Evolutionary conservation across 2,113 vertebrate species (phyloP), one percentile per base, ranked within the genome.

Genomic region (Oreochromis spilurus): DNA sequence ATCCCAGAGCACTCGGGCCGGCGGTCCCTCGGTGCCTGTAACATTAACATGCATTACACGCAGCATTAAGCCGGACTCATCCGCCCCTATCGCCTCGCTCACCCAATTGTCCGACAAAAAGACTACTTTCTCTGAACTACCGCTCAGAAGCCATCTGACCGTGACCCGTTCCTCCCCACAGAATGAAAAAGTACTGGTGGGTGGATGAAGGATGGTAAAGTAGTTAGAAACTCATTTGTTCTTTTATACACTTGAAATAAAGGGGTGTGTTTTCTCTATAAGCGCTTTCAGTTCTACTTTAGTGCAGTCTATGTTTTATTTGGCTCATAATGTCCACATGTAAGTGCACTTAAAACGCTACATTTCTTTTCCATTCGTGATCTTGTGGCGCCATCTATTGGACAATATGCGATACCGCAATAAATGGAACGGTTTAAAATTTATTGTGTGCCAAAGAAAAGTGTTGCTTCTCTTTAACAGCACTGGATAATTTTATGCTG

Each of bases 1-100:
- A 96, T 96, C 96, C 96, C 93, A 89, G 87, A 94, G 93, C 94
- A 62, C 92, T 90, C 31, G 82, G 91, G 78, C 85, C 90, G 84
- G 50, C 72, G 88, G 88, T 87, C 92, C 92, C 94, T 88, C 85
- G 93, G 93, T 95, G 94, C 92, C 92, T 84, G 90, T 92, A 86
- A 96, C 92, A 96, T 96, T 96, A 94, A 94, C 94, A 96, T 95
- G 95, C 95, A 94, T 96, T 94, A 95, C 95, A 96, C 94, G 92
- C 91, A 92, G 87, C 92, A 94, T 95, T 96, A 96, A 94, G 86
- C 88, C 57, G 88, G 58, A 93, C 89, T 93, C 94, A 94, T 87
- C 92, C 93, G 84, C 92, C 89, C 75, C 85, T 67, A 88, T 94
- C 85, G 81, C 91, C 91, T 79, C 54, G 50, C 86, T 91, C 89